These are phyloP conservation scores for Chironex yamaguchii DNA, from an alignment of 30 jellyfish, hydroid and myxozoan genomes.

Conservation along the genomic window DNA sequence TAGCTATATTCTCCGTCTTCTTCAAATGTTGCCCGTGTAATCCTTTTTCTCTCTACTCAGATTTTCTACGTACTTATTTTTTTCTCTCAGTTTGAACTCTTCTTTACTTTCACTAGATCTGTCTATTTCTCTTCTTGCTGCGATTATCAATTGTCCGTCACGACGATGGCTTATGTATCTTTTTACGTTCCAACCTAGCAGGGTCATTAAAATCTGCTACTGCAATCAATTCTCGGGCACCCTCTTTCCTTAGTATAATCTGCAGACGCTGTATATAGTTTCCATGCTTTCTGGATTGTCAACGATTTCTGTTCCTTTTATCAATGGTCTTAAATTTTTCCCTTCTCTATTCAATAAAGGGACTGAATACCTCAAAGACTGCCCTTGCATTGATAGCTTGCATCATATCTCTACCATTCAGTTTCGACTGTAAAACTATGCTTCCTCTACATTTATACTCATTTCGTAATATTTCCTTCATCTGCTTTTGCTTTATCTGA, in stretches of 20 bases:
- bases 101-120: too few relatives aligned
- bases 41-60: neutral
- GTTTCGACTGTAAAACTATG: neutral
- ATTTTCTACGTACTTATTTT: neutral
- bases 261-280: too few relatives aligned
- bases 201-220: neutral
- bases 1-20: neutral
- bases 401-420: neutral
- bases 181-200: neutral
- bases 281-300: too few relatives aligned
- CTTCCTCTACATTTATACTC: neutral
- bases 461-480: neutral
- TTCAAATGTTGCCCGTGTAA: neutral
- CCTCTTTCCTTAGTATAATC: neutral
- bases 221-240: neutral
- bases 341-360: neutral
- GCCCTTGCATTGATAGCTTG: neutral
- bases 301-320: neutral
- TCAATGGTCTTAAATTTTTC: neutral
- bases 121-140: neutral
- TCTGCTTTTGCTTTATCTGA: neutral
- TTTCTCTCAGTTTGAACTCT: neutral
- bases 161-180: neutral
- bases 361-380: neutral
- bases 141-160: neutral